These are phyloP conservation scores for Osmerus eperlanus DNA, from an alignment of 2,113 vertebrate genomes.

Conservation along the genomic window DNA sequence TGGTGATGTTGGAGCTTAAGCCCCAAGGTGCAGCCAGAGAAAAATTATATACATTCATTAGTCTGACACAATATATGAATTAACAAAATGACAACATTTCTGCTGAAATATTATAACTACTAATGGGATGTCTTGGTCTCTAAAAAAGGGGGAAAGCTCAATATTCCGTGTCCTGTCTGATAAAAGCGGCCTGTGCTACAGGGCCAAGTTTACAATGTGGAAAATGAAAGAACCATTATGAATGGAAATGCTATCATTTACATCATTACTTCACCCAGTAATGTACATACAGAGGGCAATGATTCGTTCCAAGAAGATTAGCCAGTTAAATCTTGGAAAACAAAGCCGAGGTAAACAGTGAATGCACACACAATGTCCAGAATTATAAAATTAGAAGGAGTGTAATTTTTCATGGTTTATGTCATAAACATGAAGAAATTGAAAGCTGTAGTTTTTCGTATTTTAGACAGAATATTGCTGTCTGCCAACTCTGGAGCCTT, in stretches of 20 bases:
- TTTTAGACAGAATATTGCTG: slow-evolving; percentile 32
- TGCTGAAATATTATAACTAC: no score
- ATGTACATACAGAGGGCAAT: slow-evolving; percentile 68
- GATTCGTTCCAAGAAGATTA: slow-evolving; percentile 68
- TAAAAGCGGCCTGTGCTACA: slow-evolving; percentile 20
- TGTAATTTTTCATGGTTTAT: slow-evolving; percentile 36
- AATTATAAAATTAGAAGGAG: slow-evolving; percentile 38
- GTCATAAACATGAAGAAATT: slow-evolving; percentile 49
- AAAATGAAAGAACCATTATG: slow-evolving; percentile 62
- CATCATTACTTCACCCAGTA: slow-evolving; percentile 65
- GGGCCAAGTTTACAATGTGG: slow-evolving; percentile 61
- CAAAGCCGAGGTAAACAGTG: slow-evolving; percentile 43
- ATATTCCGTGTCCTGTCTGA: background rate
- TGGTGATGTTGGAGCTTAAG: slow-evolving; percentile 33
- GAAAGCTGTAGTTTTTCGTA: slow-evolving; percentile 39
- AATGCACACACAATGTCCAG: slow-evolving; percentile 35
- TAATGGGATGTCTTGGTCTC: no score
- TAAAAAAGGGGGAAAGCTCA: background rate
- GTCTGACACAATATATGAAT: background rate
- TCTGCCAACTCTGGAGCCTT: slow-evolving; percentile 42
- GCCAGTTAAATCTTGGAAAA: slow-evolving; percentile 61
- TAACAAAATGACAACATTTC: no score
- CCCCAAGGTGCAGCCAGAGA: slow-evolving; percentile 6
- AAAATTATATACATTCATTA: slow-evolving; percentile 4
- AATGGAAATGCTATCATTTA: slow-evolving; percentile 68